Evolutionary conservation across 1,140 invertebrate genomes (phyloP).

Genomic region (Apis mellifera): Amel_HAv3.1 CM009932.2:15530501-15531000

Average conservation of each 20-base stretch:
- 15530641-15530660: constrained; percentile 96
- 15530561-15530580: constrained; percentile 99
- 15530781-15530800: constrained; percentile 95
- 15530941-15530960: too few species aligned
- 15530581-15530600: constrained; percentile 95
- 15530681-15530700: constrained; percentile 82
- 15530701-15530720: background rate
- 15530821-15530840: constrained; percentile 96
- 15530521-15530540: constrained; percentile 98
- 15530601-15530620: constrained; percentile 90
- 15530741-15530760: background rate
- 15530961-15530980: too few species aligned
- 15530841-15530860: constrained; percentile 97
- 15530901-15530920: constrained; percentile 86
- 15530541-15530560: constrained; percentile 96
- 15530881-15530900: constrained; percentile 96
- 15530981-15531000: too few species aligned
- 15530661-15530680: constrained; percentile 97
- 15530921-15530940: too few species aligned
- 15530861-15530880: constrained; percentile 98
- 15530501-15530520: constrained; percentile 97
- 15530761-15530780: constrained; percentile 51
- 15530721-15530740: background rate
- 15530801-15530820: constrained; percentile 96
- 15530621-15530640: constrained; percentile 96